Conservation (phyloP, 2,888 invertebrate genomes). For the Hyppa rectilinea region DNA sequence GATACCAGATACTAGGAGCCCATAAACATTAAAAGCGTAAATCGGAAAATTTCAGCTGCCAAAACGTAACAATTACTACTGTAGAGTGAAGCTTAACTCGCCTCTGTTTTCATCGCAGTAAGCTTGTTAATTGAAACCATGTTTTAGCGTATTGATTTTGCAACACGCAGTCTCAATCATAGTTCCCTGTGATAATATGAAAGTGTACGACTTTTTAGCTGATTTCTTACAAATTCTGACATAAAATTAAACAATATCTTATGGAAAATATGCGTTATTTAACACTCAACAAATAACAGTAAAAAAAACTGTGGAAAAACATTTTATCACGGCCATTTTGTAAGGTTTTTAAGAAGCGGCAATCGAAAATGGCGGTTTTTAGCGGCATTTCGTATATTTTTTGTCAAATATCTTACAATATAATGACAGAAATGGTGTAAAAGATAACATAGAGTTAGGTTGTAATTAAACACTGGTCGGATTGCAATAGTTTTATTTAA, state of each 20-base stretch:
- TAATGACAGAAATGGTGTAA: constrained; percentile 13
- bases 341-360: background rate
- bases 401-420: background rate
- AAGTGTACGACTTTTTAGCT: background rate
- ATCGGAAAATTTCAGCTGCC: background rate
- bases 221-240: constrained; percentile 28
- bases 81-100: background rate
- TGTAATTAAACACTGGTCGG: background rate
- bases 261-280: background rate
- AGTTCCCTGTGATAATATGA: background rate
- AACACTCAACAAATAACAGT: background rate
- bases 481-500: background rate
- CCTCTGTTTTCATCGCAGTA: rapidly evolving
- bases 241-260: background rate
- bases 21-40: constrained; percentile 37
- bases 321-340: background rate
- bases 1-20: constrained; percentile 56
- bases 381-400: background rate
- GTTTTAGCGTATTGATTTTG: constrained; percentile 12
- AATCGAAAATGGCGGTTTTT: constrained; percentile 4
- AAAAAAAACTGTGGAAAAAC: background rate
- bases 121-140: background rate
- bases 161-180: constrained; percentile 2
- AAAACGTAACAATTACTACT: constrained; percentile 3
- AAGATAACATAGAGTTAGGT: constrained; percentile 20